Evolutionary conservation across 2,797 vertebrate genomes (phyloP).

Genomic region (Halcyon badia): DNA sequence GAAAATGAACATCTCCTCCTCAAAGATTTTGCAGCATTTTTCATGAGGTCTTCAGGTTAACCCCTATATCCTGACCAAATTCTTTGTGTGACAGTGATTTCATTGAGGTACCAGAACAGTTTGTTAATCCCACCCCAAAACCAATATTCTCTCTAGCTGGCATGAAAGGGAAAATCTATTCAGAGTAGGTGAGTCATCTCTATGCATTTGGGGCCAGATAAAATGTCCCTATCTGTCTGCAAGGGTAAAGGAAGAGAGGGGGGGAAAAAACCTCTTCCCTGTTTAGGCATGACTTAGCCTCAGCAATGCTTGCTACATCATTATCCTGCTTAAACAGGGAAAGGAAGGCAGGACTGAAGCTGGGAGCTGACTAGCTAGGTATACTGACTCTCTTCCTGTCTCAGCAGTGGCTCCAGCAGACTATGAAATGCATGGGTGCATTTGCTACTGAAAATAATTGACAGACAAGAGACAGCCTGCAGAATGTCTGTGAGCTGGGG

Average conservation of each 20-base stretch:
- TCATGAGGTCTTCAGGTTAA: neutral
- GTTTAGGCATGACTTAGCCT: neutral
- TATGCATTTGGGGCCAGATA: neutral
- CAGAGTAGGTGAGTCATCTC: neutral
- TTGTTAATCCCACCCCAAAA: neutral
- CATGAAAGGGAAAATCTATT: neutral
- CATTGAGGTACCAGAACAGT: neutral
- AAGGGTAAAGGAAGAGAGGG: neutral
- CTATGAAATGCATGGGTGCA: neutral
- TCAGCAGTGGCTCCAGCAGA: neutral
- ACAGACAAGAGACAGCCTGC: neutral
- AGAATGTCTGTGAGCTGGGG: neutral
- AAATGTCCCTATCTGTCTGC: neutral
- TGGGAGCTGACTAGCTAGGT: neutral
- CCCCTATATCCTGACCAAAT: neutral
- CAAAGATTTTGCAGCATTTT: constrained; percentile 8
- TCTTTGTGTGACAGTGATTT: neutral
- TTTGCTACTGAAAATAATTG: neutral
- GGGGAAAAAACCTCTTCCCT: accelerated
- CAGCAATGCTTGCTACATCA: neutral
- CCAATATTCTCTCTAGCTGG: neutral
- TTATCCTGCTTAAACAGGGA: neutral
- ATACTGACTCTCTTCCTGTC: neutral
- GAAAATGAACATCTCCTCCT: neutral
- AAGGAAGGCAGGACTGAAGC: neutral